Base-by-base conservation (phyloP, 2,888 invertebrate genomes). In the Eupsilia transversa region DNA sequence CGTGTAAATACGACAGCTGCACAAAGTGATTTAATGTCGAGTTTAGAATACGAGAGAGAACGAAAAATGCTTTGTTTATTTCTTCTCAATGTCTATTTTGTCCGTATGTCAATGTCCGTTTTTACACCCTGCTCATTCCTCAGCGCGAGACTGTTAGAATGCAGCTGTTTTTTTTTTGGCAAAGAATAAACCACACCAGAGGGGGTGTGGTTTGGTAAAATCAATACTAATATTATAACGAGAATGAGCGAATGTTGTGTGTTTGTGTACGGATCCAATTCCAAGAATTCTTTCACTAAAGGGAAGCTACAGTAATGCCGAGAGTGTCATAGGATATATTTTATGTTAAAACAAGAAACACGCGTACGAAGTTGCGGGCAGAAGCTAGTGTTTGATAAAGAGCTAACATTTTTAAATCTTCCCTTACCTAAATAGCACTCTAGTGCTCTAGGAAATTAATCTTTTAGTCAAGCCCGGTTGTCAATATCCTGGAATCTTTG, bases 1-100 rank as follows among this genome's bases (percentile, higher is more conserved):
- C 7, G 20, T 59, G 38, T 30, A 38, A 52, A 64, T 38, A 61
- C 9, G 27, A 49, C 27, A 77, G 49, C 54, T 77, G 56, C 41
- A 71, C 10, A 35, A 46, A 7, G n/a, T 27, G 52, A 33, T 74
- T 38, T 49, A 43, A 12, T 41, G 38, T 46, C 4, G 33, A 60
- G 12, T 67, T 77, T 38, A 59, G 66, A 59, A 27, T n/a, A 30
- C 17, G 1, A 12, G 9, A 23, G 38, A 17, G 33, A n/a, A 49
- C n/a, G 4, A 30, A 23, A 35, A 27, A 7, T 57, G 27, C 17
- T 23, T 56, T 68, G 23, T 66, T 70, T 52, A 30, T 66, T 41
- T 27, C 30, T 70, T 23, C 17, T 46, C 5, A 35, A 30, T 30
- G 23, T 57, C 2, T 41, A n/a, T n/a, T n/a, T n/a, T n/a, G n/a